Percentiles rank a stretch among this genome's conserved stretches.
Conservation (phyloP, 1,140 invertebrate species). For the Temnothorax nylanderi region DNA sequence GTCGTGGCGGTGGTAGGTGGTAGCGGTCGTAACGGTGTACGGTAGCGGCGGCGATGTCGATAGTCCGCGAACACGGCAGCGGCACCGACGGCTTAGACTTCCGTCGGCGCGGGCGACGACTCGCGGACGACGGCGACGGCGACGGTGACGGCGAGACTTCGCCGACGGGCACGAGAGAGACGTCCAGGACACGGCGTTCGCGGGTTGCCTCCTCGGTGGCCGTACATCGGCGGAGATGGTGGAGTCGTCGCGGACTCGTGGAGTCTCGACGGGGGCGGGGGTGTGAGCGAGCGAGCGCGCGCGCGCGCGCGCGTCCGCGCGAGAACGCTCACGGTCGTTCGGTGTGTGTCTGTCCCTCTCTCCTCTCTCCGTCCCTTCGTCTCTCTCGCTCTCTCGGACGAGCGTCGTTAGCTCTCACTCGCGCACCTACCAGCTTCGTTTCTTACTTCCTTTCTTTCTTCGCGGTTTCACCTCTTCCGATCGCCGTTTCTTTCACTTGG, state of each 20-base stretch:
- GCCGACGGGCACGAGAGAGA: conserved; percentile 58
- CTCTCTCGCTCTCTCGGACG: not conserved
- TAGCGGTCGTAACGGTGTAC: not conserved
- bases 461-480: not conserved
- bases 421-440: not conserved
- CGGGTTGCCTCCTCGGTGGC: conserved; percentile 52
- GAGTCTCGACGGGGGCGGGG: conserved; percentile 26
- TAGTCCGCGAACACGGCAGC: not conserved
- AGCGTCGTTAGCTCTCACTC: not conserved
- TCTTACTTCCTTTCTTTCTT: not conserved
- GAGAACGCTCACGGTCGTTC: conserved; percentile 40
- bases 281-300: too few relatives aligned
- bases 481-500: conserved; percentile 31
- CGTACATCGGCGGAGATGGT: conserved; percentile 62
- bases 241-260: conserved; percentile 21
- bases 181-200: conserved; percentile 64
- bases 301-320: conserved; percentile 32
- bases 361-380: not conserved
- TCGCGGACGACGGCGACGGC: conserved; percentile 45
- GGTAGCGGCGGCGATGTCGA: not conserved
- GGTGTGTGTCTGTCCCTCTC: not conserved
- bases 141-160: conserved; percentile 10
- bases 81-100: conserved; percentile 53
- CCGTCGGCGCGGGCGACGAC: conserved; percentile 53
- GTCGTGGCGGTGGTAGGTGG: not conserved